These are phyloP conservation scores for Gymnocheta viridis DNA, from an alignment of 2,888 invertebrate genomes.

Conservation along the genomic window DNA sequence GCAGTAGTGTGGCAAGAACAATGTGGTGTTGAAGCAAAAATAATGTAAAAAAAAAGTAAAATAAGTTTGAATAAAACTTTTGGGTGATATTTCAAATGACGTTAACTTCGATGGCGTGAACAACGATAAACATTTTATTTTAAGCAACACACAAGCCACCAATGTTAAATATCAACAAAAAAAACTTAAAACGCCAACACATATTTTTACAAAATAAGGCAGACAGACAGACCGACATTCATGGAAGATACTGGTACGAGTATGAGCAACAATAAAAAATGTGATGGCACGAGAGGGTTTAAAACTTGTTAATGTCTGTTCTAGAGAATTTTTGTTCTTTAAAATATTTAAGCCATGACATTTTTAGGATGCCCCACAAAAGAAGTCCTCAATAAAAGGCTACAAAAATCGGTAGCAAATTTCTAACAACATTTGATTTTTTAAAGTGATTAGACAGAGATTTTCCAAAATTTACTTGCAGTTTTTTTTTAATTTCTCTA, in stretches of 20 bases:
- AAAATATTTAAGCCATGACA: neutral
- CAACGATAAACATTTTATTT: conserved; percentile 51
- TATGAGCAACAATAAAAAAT: neutral
- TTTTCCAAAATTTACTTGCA: neutral
- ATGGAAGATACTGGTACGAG: neutral
- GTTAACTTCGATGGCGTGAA: conserved; percentile 60
- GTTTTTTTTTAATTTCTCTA: neutral
- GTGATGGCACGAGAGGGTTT: neutral
- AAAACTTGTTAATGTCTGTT: conserved; percentile 12
- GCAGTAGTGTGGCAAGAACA: conserved; percentile 24
- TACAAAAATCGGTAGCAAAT: neutral
- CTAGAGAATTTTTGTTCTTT: neutral
- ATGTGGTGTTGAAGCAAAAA: conserved; percentile 25
- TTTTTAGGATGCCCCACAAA: conserved; percentile 8
- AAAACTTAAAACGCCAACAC: conserved; percentile 45
- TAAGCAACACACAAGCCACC: conserved; percentile 24
- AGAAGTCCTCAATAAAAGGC: neutral
- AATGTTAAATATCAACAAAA: conserved; percentile 21
- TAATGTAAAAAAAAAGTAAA: conserved; percentile 10
- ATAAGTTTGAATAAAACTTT: conserved; percentile 53
- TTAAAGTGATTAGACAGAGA: neutral
- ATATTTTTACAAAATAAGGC: conserved; percentile 8
- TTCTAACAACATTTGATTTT: neutral
- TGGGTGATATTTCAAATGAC: conserved; percentile 63
- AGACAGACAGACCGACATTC: neutral